phyloP scores from a whole-genome alignment of 2,888 invertebrate genomes.

The Eupithecia vulgata region DNA sequence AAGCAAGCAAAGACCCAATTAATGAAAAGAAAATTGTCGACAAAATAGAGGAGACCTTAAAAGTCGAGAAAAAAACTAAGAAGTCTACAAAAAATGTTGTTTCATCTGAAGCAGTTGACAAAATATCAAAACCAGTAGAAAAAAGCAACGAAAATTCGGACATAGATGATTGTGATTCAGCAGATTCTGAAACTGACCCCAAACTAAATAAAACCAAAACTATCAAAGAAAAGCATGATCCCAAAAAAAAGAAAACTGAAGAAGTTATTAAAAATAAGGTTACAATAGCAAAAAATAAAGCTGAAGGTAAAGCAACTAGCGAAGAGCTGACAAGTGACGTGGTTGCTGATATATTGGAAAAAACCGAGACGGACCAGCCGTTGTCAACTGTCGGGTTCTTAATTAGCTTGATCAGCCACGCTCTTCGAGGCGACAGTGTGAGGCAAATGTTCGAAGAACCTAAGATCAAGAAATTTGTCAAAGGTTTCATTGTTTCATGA shows the following conservation, averaged over 20 bases:
- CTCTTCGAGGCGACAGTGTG: neutral
- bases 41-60: neutral
- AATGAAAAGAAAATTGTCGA: neutral
- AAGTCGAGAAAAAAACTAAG: neutral
- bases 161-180: neutral
- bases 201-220: neutral
- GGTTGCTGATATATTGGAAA: neutral
- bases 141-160: neutral
- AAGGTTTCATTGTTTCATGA: neutral
- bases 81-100: neutral
- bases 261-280: neutral
- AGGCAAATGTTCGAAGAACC: conserved; percentile 5
- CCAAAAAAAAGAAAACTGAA: neutral
- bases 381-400: neutral
- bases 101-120: neutral
- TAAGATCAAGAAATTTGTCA: neutral
- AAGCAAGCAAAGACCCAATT: neutral
- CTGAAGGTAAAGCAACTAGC: neutral
- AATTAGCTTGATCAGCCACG: neutral
- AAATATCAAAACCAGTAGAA: neutral
- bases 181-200: neutral
- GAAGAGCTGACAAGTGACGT: neutral
- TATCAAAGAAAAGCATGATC: neutral
- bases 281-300: neutral
- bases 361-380: neutral